Conservation (phyloP, 2,797 vertebrate species). For the Poecilia wingei region DNA sequence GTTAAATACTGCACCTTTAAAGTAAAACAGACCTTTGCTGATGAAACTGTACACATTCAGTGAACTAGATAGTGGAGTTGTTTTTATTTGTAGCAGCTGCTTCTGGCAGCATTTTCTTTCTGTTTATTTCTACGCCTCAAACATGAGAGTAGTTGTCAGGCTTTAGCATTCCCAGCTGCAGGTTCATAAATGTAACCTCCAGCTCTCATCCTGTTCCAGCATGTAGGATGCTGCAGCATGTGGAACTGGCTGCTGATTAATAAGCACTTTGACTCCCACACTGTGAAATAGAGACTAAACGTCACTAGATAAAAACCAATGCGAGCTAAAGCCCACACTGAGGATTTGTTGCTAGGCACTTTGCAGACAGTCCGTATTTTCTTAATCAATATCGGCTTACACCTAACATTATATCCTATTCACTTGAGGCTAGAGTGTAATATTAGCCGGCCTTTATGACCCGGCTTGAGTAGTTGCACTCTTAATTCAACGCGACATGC, state of each 20-base stretch:
- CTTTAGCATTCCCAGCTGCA: constrained; percentile 33
- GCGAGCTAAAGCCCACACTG: constrained; percentile 34
- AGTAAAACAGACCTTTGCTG: background rate
- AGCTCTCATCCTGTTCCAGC: constrained; percentile 48
- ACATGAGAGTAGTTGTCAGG: constrained; percentile 3
- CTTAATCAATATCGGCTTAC: constrained; percentile 18
- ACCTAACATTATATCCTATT: constrained; percentile 14
- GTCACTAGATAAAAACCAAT: constrained; percentile 36
- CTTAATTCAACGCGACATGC: constrained; percentile 13
- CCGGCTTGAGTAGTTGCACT: constrained; percentile 23
- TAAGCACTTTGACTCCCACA: constrained; percentile 58
- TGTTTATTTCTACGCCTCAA: constrained; percentile 5
- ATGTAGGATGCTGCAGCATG: constrained; percentile 57
- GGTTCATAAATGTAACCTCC: constrained; percentile 46
- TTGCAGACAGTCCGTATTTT: constrained; percentile 22
- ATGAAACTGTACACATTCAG: background rate
- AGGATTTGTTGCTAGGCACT: constrained; percentile 43
- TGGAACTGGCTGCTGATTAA: constrained; percentile 61
- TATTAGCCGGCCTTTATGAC: constrained; percentile 7
- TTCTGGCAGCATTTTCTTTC: constrained; percentile 22
- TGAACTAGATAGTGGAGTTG: background rate
- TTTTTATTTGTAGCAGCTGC: constrained; percentile 24
- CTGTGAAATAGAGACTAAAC: constrained; percentile 35
- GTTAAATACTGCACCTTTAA: background rate
- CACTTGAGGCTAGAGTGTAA: constrained; percentile 19